phyloP scores from a whole-genome alignment of 2,797 vertebrate species.

The Synanceia verrucosa region DNA sequence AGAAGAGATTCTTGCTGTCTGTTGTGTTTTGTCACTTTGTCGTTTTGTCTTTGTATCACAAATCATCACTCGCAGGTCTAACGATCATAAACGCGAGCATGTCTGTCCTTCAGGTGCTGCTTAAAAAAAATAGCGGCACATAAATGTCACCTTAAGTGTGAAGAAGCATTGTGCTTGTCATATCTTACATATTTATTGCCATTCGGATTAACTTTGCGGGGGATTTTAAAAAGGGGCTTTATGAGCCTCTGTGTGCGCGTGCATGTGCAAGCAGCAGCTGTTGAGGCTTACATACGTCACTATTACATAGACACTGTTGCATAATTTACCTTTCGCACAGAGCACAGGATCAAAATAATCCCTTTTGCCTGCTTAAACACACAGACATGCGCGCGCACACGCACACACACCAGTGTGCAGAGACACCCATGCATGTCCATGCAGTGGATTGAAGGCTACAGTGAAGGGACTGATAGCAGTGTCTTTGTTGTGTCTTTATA shows the following conservation, averaged over 20 bases:
- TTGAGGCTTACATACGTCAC: slow-evolving; percentile 62
- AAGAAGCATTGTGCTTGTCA: neutral
- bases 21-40: neutral
- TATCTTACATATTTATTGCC: neutral
- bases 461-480: slow-evolving; percentile 58
- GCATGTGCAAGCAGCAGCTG: slow-evolving; percentile 40
- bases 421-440: neutral
- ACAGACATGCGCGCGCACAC: slow-evolving; percentile 20
- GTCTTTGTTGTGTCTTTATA: slow-evolving; percentile 79
- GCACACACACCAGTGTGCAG: neutral
- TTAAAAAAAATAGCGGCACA: neutral
- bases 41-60: slow-evolving; percentile 6
- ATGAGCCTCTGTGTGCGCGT: neutral
- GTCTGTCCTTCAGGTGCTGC: neutral
- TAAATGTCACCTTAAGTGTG: slow-evolving; percentile 15
- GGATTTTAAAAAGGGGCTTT: neutral
- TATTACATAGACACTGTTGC: slow-evolving; percentile 63
- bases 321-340: slow-evolving; percentile 64
- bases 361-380: slow-evolving; percentile 58
- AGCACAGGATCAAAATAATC: slow-evolving; percentile 72
- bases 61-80: slow-evolving; percentile 18
- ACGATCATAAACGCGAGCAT: slow-evolving; percentile 26
- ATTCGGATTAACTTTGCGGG: slow-evolving; percentile 14
- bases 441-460: slow-evolving; percentile 40
- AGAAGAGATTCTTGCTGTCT: neutral